Percentiles rank a stretch among this genome's conserved stretches.
phyloP scores from a whole-genome alignment of 2,113 vertebrate genomes.

The Elgaria multicarinata region DNA sequence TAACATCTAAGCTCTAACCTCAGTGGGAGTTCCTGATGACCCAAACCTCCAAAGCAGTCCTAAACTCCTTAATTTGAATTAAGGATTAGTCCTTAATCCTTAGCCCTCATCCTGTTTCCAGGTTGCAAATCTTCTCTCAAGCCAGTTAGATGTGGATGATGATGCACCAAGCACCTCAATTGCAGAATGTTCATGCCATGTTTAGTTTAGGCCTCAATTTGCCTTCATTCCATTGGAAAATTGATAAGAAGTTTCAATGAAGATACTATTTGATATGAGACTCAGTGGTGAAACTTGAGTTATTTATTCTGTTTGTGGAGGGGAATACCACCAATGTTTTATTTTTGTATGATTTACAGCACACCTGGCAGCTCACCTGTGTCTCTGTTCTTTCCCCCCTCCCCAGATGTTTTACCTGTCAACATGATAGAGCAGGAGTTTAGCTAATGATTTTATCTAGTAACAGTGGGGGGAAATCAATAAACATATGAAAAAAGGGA shows the following conservation, averaged over 20 bases:
- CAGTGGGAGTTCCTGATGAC: too few relatives aligned
- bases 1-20: neutral
- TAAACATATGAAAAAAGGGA: slow-evolving; percentile 32
- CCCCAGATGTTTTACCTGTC: slow-evolving; percentile 29
- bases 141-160: neutral
- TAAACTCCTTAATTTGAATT: neutral
- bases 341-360: slow-evolving; percentile 41
- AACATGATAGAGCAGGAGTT: slow-evolving; percentile 43
- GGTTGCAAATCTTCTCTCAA: neutral
- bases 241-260: neutral
- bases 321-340: slow-evolving; percentile 14
- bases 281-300: neutral
- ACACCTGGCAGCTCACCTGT: slow-evolving; percentile 47
- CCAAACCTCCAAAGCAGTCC: neutral
- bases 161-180: neutral
- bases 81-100: neutral
- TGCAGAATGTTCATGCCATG: neutral
- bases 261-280: neutral
- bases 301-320: slow-evolving; percentile 15
- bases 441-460: slow-evolving; percentile 54
- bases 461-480: slow-evolving; percentile 64
- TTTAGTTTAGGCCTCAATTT: neutral
- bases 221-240: neutral
- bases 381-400: neutral
- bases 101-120: neutral